Conservation (phyloP, 2,888 invertebrate species). For the Ganaspis brasiliensis region DNA sequence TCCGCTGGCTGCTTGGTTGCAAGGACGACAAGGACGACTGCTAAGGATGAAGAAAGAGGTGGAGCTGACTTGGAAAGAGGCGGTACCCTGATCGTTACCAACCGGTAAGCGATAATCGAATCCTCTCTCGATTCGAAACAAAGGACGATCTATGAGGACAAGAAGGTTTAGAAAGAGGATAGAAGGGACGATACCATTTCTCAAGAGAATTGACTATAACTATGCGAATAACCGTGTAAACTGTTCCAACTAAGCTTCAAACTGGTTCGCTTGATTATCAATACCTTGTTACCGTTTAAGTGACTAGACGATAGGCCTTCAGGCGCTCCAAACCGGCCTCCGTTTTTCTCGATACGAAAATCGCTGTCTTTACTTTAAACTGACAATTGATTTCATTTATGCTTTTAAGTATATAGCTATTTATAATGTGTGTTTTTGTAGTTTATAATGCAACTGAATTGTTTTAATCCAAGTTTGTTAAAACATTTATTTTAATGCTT, state of each 20-base stretch:
- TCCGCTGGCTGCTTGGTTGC: constrained; percentile 44
- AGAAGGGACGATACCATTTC: neutral
- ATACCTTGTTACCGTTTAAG: constrained; percentile 75
- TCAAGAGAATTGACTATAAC: constrained; percentile 11
- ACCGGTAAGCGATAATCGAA: constrained; percentile 77
- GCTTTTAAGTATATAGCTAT: no score
- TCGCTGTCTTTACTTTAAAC: neutral
- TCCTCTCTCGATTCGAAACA: constrained; percentile 73
- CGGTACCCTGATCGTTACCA: constrained; percentile 78
- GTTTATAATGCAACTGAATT: no score
- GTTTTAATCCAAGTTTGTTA: no score
- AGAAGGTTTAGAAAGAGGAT: neutral
- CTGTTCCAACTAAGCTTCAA: constrained; percentile 1
- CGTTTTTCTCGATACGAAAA: constrained; percentile 21
- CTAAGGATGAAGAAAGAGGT: constrained; percentile 67
- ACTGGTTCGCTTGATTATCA: constrained; percentile 70
- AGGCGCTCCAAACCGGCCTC: constrained; percentile 38
- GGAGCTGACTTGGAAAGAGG: constrained; percentile 76
- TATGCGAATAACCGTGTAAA: constrained; percentile 30
- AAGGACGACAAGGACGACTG: constrained; percentile 59
- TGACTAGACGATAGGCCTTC: constrained; percentile 47
- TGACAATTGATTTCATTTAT: constrained; percentile 11
- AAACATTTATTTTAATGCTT: no score
- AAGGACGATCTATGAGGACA: constrained; percentile 58
- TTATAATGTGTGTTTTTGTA: no score